phyloP scores from a whole-genome alignment of 2,797 vertebrate species.

The Hozukius guyotensis region DNA sequence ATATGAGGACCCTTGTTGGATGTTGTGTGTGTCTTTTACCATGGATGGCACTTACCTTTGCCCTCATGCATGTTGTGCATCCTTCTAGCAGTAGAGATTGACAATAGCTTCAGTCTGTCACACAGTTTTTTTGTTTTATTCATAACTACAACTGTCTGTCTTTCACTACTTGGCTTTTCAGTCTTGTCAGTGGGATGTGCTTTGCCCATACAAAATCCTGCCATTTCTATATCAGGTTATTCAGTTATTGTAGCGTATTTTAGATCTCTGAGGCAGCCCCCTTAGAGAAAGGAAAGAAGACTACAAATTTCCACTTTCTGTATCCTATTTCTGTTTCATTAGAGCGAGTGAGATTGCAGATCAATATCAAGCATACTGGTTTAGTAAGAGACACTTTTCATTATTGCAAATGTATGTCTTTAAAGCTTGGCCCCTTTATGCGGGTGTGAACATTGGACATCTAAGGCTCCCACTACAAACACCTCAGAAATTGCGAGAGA shows the following conservation, averaged over 20 bases:
- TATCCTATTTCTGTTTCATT: background rate
- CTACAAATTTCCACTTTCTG: background rate
- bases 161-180: background rate
- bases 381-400: background rate
- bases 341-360: background rate
- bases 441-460: background rate
- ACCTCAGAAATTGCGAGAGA: background rate
- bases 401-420: background rate
- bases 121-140: background rate
- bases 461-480: background rate
- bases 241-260: background rate
- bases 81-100: background rate
- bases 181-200: background rate
- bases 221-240: background rate
- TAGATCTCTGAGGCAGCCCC: background rate
- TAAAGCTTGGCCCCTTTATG: background rate
- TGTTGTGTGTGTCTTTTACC: slow-evolving; percentile 4
- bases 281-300: background rate
- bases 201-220: background rate
- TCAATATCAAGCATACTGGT: background rate
- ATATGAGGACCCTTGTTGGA: slow-evolving; percentile 20
- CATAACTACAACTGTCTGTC: background rate
- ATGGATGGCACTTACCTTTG: slow-evolving; percentile 11
- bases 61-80: background rate
- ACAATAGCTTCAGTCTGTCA: slow-evolving; percentile 9